phyloP scores from a whole-genome alignment of 2,888 invertebrate genomes.

The Coelinius sp. region DNA sequence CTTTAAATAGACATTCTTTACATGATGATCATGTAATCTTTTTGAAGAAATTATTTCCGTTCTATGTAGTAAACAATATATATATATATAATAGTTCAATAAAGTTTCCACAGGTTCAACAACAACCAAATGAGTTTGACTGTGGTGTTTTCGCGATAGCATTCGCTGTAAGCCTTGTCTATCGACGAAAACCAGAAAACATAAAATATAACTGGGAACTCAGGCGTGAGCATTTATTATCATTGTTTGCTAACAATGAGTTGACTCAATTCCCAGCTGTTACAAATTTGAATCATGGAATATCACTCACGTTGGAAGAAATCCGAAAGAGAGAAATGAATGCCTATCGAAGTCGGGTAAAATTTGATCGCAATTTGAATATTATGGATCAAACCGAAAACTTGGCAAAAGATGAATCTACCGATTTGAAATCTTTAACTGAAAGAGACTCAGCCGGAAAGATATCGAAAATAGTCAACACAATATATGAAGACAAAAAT shows the following conservation, averaged over 20 bases:
- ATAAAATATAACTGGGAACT: background rate
- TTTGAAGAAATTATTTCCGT: slow-evolving; percentile 13
- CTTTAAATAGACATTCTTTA: slow-evolving; percentile 4
- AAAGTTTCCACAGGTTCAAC: slow-evolving; percentile 11
- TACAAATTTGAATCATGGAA: background rate
- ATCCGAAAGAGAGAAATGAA: no score
- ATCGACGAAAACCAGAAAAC: background rate
- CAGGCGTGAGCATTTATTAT: background rate
- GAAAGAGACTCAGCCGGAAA: no score
- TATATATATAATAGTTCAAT: background rate
- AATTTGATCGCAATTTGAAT: no score
- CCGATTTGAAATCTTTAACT: no score
- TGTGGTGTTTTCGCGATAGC: background rate
- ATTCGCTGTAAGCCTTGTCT: background rate
- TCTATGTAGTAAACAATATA: slow-evolving; percentile 12
- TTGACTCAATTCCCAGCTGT: background rate
- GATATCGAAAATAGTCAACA: no score
- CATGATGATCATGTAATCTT: slow-evolving; percentile 23
- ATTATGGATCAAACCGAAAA: no score
- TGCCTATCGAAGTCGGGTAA: no score
- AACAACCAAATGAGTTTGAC: background rate
- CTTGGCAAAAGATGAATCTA: no score
- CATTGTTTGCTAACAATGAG: background rate
- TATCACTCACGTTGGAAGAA: background rate
- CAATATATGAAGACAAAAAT: no score